These are phyloP conservation scores for Chrysochloris asiatica DNA, from an alignment of 2,113 vertebrate genomes.

Conservation along the genomic window DNA sequence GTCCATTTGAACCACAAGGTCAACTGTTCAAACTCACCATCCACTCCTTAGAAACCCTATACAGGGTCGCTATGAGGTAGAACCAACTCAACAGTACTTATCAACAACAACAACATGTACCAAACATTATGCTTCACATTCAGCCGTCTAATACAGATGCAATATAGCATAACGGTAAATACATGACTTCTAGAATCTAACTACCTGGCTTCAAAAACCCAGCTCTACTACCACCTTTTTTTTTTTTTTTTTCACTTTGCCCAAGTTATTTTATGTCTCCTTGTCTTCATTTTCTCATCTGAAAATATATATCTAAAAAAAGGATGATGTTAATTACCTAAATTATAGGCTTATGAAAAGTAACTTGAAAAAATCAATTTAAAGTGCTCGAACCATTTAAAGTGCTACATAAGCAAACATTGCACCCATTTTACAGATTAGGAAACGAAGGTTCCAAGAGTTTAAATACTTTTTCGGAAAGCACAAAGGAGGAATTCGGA, in stretches of 20 bases:
- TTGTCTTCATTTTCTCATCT: constrained; percentile 45
- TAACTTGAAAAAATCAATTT: constrained; percentile 33
- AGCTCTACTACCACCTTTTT: neutral
- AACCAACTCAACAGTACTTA: no score
- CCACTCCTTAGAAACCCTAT: no score
- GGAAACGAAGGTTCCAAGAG: constrained; percentile 6
- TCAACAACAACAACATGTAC: no score
- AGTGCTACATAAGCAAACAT: neutral
- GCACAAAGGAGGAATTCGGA: neutral
- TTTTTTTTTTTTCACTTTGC: neutral
- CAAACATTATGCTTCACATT: neutral
- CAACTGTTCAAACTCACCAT: no score
- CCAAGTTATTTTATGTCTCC: no score
- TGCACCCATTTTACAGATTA: neutral
- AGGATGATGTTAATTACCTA: constrained; percentile 12
- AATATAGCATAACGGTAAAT: no score
- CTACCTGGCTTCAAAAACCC: neutral
- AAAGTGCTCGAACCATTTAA: neutral
- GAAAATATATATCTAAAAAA: constrained; percentile 1
- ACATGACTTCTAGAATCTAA: neutral
- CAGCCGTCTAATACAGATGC: neutral
- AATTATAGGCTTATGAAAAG: neutral
- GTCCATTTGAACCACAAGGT: no score
- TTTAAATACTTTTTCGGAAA: constrained; percentile 40
- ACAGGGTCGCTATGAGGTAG: no score